Conservation (phyloP, 2,888 invertebrate genomes). For the Eupithecia subumbrata region DNA sequence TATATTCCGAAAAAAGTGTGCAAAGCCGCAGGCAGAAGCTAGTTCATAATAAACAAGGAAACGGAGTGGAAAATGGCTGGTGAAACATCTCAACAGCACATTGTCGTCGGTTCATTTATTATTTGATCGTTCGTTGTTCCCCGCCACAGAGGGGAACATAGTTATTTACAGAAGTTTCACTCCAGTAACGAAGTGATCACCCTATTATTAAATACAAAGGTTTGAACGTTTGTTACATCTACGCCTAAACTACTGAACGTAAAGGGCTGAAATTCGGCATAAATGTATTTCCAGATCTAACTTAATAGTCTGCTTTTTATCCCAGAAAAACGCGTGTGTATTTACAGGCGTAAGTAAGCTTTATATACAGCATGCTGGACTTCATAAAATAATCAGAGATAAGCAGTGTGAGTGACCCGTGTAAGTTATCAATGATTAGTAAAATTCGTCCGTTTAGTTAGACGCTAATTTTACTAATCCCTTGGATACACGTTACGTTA, state of each 20-base stretch:
- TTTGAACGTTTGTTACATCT: neutral
- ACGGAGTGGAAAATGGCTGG: slow-evolving; percentile 25
- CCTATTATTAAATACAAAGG: too few species aligned
- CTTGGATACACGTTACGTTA: too few species aligned
- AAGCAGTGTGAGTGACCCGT: too few species aligned
- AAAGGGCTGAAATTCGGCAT: neutral
- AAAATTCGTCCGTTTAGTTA: too few species aligned
- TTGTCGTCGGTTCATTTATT: slow-evolving; percentile 44
- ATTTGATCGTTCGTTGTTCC: slow-evolving; percentile 43
- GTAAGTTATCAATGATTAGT: too few species aligned
- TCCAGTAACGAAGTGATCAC: neutral
- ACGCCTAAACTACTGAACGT: neutral
- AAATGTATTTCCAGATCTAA: neutral
- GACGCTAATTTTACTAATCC: too few species aligned
- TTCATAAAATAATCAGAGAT: neutral
- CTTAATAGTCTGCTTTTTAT: neutral
- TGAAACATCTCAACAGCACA: slow-evolving; percentile 22
- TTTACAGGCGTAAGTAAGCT: too few species aligned
- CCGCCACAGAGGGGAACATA: neutral
- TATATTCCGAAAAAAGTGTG: neutral
- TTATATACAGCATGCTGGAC: neutral
- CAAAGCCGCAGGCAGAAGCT: neutral
- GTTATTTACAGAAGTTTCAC: neutral
- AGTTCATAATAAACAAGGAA: slow-evolving; percentile 20
- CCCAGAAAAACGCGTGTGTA: neutral